Base-by-base conservation (phyloP, 2,888 invertebrate species). In the Melanchra persicariae region DNA sequence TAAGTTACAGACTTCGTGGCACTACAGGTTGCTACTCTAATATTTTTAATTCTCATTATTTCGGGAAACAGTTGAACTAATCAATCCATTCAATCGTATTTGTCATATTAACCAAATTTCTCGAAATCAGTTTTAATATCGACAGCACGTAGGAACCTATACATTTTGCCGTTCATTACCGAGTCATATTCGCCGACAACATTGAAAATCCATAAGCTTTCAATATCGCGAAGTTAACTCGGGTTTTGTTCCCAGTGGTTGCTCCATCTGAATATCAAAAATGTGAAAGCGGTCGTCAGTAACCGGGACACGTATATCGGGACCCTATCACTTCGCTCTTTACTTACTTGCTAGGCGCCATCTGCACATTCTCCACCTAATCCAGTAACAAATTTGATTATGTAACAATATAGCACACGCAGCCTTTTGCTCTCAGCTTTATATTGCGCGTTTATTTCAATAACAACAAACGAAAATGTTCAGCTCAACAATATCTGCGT, bases 191-290 rank as follows among this genome's bases (percentile, higher is more conserved):
- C 90, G 88, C 90, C 87, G 90, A 90, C 90, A 93, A 92, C 93
- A 95, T 94, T 91, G 93, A 93, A 94, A 95, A 95, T 93, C 95
- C 93, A 95, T 95, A 96, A 95, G 93, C 94, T 95, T 95, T 95
- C 95, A 96, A 96, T 96, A 95, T 95, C 92, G 91, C 87, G 88
- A 90, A 93, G 94, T 93, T 94, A 95, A 94, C 95, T 93, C 89
- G 91, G 93, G 94, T 94, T 95, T 95, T 95, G 95, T 95, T 95
- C 95, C 93, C 93, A 92, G 91, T 92, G 93, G 93, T 89, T 90
- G 91, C 93, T 90, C 89, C 92, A 95, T 95, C 95, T 95, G 95
- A 96, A 96, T 96, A 95, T 95, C 95, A 95, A 96, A 95, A 95
- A 93, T 94, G 92, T 91, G 93, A 93, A 94, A 95, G 91, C 89